Conservation (phyloP, 2,113 vertebrate species). For the Ciconia boyciana region DNA sequence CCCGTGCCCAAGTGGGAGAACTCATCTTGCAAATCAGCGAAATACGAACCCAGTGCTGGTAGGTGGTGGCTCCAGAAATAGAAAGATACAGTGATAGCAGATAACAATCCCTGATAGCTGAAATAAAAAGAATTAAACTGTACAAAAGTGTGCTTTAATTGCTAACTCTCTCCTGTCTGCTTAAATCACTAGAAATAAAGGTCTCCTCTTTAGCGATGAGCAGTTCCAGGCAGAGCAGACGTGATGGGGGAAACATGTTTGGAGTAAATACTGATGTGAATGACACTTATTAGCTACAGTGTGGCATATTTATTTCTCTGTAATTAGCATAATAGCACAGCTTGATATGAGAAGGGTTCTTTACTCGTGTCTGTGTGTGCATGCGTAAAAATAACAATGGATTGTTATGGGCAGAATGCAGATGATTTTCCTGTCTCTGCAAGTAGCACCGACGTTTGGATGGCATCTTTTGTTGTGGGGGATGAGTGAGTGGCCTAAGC, state of each 20-base stretch:
- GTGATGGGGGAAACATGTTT: conserved; percentile 52
- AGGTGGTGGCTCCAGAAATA: neutral
- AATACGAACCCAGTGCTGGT: neutral
- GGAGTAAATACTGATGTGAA: conserved; percentile 62
- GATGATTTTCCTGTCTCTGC: neutral
- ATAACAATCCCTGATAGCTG: neutral
- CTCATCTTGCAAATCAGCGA: neutral
- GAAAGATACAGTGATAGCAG: neutral
- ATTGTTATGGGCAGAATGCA: neutral
- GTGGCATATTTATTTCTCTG: conserved; percentile 48
- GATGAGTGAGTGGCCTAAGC: neutral
- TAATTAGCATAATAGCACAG: conserved; percentile 54
- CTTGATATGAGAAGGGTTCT: conserved; percentile 22
- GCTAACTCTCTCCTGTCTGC: conserved; percentile 30
- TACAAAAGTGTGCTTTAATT: conserved; percentile 54
- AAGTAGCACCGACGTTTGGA: neutral
- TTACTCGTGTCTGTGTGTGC: neutral
- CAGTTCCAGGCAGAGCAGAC: conserved; percentile 29
- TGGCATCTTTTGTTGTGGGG: neutral
- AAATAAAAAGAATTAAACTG: conserved; percentile 40
- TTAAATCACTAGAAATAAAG: conserved; percentile 44
- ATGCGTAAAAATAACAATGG: neutral
- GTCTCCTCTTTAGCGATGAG: conserved; percentile 18
- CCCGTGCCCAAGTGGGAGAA: neutral
- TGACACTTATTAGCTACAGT: conserved; percentile 37